These are phyloP conservation scores for Lutraria lutraria DNA, from an alignment of 2,888 invertebrate species.

Conservation along the genomic window DNA sequence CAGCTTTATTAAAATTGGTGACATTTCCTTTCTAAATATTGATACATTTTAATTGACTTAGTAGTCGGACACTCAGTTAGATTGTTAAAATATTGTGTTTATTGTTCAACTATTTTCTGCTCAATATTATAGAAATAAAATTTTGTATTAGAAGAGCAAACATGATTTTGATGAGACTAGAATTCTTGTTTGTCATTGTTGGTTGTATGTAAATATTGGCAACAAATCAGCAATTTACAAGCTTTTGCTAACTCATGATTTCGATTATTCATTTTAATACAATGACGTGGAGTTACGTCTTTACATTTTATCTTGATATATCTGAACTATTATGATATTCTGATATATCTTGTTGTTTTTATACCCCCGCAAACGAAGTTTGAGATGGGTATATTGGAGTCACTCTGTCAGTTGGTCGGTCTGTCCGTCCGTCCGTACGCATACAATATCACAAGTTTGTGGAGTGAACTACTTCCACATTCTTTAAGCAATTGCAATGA, in stretches of 20 bases:
- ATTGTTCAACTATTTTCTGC: slow-evolving; percentile 32
- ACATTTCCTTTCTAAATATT: slow-evolving; percentile 64
- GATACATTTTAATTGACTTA: slow-evolving; percentile 61
- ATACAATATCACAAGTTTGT: no score
- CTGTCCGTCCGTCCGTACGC: no score
- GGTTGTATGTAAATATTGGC: slow-evolving; percentile 30
- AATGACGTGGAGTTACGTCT: background rate
- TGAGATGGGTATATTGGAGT: no score
- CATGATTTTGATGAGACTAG: background rate
- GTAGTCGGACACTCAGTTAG: slow-evolving; percentile 27
- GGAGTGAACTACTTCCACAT: no score
- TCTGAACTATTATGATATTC: no score
- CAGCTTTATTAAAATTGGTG: slow-evolving; percentile 38
- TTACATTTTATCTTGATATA: background rate
- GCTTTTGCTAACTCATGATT: slow-evolving; percentile 21
- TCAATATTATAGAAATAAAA: slow-evolving; percentile 32
- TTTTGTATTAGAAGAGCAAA: slow-evolving; percentile 15
- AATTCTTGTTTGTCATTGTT: slow-evolving; percentile 28
- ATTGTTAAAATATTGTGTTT: slow-evolving; percentile 48
- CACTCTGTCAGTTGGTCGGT: no score
- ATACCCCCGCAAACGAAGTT: no score
- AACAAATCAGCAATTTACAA: slow-evolving; percentile 34
- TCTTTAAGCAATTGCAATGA: no score
- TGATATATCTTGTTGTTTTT: no score
- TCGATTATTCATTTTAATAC: slow-evolving; percentile 3